Conservation (phyloP, 2,113 vertebrate species). For the Junco hyemalis region DNA sequence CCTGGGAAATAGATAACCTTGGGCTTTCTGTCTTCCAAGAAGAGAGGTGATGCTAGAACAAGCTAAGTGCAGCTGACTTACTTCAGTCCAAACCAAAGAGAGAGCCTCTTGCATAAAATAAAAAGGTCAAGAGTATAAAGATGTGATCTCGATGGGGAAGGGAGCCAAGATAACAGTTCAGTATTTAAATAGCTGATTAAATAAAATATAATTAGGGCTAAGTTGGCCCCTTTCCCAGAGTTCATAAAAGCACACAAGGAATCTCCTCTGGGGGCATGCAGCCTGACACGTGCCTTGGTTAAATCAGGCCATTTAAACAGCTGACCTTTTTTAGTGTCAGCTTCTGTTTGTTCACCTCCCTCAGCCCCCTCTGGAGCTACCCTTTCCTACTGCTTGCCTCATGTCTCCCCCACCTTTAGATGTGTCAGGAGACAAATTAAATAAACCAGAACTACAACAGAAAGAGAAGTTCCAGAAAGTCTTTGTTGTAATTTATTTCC, state of each 20-base stretch:
- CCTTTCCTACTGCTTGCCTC: slow-evolving; percentile 16
- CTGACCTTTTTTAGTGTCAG: slow-evolving; percentile 39
- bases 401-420: background rate
- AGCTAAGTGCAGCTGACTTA: background rate
- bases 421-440: background rate
- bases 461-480: background rate
- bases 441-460: background rate
- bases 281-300: slow-evolving; percentile 30
- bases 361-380: slow-evolving; percentile 15
- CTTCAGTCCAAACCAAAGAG: background rate
- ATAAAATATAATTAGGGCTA: slow-evolving; percentile 73
- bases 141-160: background rate
- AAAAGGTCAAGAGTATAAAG: slow-evolving; percentile 60
- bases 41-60: background rate
- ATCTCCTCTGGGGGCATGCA: slow-evolving; percentile 21
- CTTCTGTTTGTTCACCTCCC: slow-evolving; percentile 7
- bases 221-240: slow-evolving; percentile 70
- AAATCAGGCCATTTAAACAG: slow-evolving; percentile 55
- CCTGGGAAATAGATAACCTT: background rate
- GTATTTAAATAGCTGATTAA: slow-evolving; percentile 72
- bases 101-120: slow-evolving; percentile 19
- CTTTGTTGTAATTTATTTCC: background rate
- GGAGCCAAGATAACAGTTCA: slow-evolving; percentile 47
- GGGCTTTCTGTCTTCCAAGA: background rate
- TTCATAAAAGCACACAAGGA: slow-evolving; percentile 67